Evolutionary conservation across 1,140 invertebrate species (phyloP).

Genomic region (Microvelia longipes): DNA sequence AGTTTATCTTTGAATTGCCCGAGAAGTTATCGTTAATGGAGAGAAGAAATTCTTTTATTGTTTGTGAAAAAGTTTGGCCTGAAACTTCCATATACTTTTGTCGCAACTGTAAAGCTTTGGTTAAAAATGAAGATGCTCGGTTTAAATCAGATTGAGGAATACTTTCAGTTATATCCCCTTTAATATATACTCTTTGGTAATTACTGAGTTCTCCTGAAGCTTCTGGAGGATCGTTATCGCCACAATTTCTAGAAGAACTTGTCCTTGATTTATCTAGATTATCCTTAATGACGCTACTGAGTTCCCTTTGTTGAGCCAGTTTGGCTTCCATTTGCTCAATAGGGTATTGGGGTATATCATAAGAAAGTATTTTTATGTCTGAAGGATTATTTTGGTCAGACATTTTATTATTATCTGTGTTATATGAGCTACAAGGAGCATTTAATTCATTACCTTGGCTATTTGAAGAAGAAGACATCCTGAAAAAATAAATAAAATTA

Average conservation of each 20-base stretch:
- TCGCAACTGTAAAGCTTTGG: constrained; percentile 72
- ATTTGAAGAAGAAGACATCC: no score
- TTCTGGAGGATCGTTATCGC: constrained; percentile 48
- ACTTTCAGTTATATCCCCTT: constrained; percentile 67
- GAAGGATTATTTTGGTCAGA: no score
- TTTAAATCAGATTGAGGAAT: constrained; percentile 81
- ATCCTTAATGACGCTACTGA: constrained; percentile 44
- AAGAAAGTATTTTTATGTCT: no score
- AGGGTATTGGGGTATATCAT: constrained; percentile 88
- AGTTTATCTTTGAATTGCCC: neutral
- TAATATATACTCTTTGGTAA: constrained; percentile 77
- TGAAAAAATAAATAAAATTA: no score
- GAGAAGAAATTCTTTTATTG: constrained; percentile 24
- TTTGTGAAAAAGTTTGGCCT: constrained; percentile 68
- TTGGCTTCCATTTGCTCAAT: constrained; percentile 92
- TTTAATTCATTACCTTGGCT: no score
- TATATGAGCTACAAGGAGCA: no score
- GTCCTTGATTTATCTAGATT: constrained; percentile 33
- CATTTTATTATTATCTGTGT: no score
- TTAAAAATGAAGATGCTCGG: constrained; percentile 65
- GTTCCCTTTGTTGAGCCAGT: constrained; percentile 68
- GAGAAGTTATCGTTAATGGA: neutral
- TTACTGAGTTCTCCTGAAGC: constrained; percentile 35
- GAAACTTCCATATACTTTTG: constrained; percentile 81
- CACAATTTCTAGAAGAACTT: constrained; percentile 14